A percentile compares a stretch with the other conserved stretches of the same genome.
Evolutionary conservation across 2,888 invertebrate genomes (phyloP).

Genomic region (Himalopsyche kuldschensis): DNA sequence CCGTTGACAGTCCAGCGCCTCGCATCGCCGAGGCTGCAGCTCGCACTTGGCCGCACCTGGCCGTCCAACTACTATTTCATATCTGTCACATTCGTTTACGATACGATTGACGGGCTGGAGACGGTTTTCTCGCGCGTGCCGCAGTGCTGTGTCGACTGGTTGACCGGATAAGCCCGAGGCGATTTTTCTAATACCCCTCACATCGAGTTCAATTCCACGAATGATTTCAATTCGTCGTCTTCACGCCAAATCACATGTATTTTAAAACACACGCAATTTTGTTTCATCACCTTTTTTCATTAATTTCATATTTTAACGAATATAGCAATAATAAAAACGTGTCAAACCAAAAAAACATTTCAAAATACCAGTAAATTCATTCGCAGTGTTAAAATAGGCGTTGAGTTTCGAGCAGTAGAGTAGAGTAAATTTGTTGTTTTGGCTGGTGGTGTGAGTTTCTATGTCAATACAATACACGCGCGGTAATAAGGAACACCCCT

Average conservation of each 20-base stretch:
- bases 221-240: background rate
- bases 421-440: background rate
- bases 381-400: background rate
- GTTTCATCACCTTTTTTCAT: background rate
- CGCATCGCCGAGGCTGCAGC: background rate
- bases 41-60: background rate
- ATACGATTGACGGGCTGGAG: background rate
- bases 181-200: background rate
- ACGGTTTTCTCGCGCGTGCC: background rate
- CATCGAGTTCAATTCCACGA: background rate
- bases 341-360: too few species aligned
- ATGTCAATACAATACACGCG: background rate
- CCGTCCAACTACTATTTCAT: background rate
- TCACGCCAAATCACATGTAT: background rate
- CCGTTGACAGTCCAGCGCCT: background rate
- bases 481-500: slow-evolving; percentile 4
- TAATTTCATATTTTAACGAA: too few species aligned
- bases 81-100: background rate
- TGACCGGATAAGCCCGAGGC: background rate
- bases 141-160: background rate
- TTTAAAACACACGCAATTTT: background rate
- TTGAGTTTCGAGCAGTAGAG: background rate
- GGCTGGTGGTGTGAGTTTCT: background rate
- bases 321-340: too few species aligned
- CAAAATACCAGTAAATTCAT: too few species aligned